These are phyloP conservation scores for Tachina lurida DNA, from an alignment of 2,888 invertebrate species.

Conservation along the genomic window DNA sequence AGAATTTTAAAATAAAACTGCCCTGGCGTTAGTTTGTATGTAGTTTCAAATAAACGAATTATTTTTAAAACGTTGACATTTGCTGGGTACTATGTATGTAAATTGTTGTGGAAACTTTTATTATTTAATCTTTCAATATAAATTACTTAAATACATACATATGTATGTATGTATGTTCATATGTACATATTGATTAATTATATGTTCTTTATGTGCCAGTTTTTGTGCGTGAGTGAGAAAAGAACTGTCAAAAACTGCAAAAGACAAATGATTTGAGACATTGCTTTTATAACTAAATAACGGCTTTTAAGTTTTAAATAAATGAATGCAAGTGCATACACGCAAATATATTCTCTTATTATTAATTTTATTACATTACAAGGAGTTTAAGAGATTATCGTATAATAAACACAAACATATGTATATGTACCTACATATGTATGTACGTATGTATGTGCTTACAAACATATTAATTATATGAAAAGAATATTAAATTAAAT, in stretches of 20 bases:
- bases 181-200: neutral
- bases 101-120: neutral
- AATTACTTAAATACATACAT: neutral
- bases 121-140: conserved; percentile 28
- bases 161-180: neutral
- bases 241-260: conserved; percentile 20
- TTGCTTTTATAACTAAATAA: neutral
- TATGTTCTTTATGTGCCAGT: neutral
- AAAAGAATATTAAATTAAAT: conserved; percentile 24
- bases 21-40: conserved; percentile 20
- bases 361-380: conserved; percentile 1
- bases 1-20: conserved; percentile 23
- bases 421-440: neutral
- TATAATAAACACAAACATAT: neutral
- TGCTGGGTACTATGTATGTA: conserved; percentile 7
- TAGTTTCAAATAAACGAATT: conserved; percentile 28
- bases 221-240: neutral
- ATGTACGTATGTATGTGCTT: neutral
- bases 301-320: conserved; percentile 32
- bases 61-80: conserved; percentile 69
- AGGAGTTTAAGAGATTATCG: neutral
- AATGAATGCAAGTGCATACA: neutral
- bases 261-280: conserved; percentile 30
- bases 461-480: neutral
- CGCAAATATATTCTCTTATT: neutral